A percentile compares a stretch with the other conserved stretches of the same genome.
phyloP scores from a whole-genome alignment of 2,888 invertebrate species.

The Spilosoma lubricipeda region DNA sequence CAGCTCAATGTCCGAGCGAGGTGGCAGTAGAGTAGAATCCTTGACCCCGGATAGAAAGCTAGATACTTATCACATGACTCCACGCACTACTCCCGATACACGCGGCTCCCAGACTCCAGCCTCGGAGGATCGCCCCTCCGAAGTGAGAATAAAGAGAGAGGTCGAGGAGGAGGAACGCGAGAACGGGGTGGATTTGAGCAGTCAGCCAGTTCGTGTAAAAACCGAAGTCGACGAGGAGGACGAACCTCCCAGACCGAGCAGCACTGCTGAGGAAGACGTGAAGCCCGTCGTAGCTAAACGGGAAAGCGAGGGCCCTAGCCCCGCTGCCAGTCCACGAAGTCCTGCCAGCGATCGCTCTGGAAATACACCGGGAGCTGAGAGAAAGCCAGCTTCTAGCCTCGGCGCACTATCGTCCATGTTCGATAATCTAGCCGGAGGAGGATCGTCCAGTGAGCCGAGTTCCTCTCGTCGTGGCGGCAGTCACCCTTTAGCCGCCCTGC shows the following conservation, averaged over 20 bases:
- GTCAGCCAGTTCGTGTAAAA: constrained; percentile 86
- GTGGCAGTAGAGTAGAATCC: constrained; percentile 92
- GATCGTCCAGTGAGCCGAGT: constrained; percentile 78
- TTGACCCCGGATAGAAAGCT: constrained; percentile 93
- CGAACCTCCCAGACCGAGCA: constrained; percentile 79
- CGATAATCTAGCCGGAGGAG: constrained; percentile 91
- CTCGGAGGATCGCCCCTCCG: constrained; percentile 87
- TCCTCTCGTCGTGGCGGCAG: constrained; percentile 90
- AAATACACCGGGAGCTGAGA: constrained; percentile 89
- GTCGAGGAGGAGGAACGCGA: constrained; percentile 83
- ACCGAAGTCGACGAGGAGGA: constrained; percentile 88
- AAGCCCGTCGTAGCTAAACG: constrained; percentile 80
- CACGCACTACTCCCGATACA: constrained; percentile 90
- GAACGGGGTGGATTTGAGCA: constrained; percentile 79
- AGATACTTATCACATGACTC: constrained; percentile 88
- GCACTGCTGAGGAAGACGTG: constrained; percentile 74
- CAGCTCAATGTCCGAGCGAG: constrained; percentile 94
- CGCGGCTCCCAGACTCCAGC: constrained; percentile 87
- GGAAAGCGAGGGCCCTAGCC: constrained; percentile 85
- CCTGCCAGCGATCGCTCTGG: constrained; percentile 93
- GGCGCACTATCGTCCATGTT: constrained; percentile 96
- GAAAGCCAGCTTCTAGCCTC: constrained; percentile 89
- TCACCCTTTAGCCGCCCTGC: constrained; percentile 97
- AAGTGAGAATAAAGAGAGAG: constrained; percentile 87
- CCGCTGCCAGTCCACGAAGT: constrained; percentile 89